Evolutionary conservation across 2,113 vertebrate species (phyloP), one percentile per base, ranked within the genome.

Genomic region (Notechis scutatus): DNA sequence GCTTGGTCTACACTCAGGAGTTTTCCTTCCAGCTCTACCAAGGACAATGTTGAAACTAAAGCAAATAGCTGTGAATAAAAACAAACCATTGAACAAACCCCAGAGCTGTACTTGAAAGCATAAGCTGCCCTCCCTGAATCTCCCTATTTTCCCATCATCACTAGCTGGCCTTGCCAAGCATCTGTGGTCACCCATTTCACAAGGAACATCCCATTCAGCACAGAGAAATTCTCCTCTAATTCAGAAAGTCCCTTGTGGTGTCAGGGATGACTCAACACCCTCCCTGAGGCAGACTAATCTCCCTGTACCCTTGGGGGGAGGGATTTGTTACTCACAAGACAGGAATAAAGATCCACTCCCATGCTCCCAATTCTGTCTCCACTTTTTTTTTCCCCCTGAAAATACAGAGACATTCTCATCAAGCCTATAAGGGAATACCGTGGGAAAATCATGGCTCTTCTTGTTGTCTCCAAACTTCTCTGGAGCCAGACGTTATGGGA

Each of bases 371-470:
- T 57, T n/a, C 85, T 0, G 42, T 92, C 64, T 94, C 94, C 61
- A 4, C 88, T 88, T 54, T 92, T 0, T 93, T 94, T 1, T 0
- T 3, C 85, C 89, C 21, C 92, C 94, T 93, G 69, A 81, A 92
- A 93, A 88, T 91, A 94, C 47, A 89, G 91, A 5, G 74, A 90
- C 39, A 86, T 85, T 96, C 59, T 95, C 92, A 61, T 92, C 92
- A 90, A 94, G 95, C 93, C 87, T 89, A 90, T 94, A 90, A 96
- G 95, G 94, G 93, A 95, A 94, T 81, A 89, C 94, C 94, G 93
- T 95, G 96, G 95, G 96, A 96, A 81, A 94, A 94, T 91, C 59
- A 92, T n/a, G 47, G 24, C 57, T 81, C 89, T 94, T 92, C 95
- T 92, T 94, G 91, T 90, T 85, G 95, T 95, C 95, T 94, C 88